phyloP scores from a whole-genome alignment of 92 coral and sea anemone species.

The Anthopleura xanthogrammica region DNA sequence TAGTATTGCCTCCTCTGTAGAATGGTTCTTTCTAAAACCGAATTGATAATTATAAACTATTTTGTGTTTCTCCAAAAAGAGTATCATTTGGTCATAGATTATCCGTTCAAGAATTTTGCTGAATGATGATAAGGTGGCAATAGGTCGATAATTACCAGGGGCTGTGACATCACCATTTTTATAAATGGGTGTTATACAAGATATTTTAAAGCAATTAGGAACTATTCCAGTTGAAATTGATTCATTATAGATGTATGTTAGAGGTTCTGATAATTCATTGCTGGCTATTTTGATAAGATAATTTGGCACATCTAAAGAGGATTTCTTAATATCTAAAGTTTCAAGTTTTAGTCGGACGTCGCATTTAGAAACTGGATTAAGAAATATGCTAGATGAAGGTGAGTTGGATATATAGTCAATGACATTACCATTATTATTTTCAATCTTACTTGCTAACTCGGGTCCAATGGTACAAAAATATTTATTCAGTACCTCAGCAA shows the following conservation, averaged over 20 bases:
- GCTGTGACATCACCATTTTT: slow-evolving; percentile 49
- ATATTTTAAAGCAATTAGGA: slow-evolving; percentile 54
- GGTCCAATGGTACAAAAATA: slow-evolving; percentile 48
- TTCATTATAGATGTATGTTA: slow-evolving; percentile 51
- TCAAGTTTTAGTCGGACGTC: slow-evolving; percentile 41
- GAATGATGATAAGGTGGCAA: slow-evolving; percentile 42
- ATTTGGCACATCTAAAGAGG: slow-evolving; percentile 25
- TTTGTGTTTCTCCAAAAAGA: slow-evolving; percentile 29
- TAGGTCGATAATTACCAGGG: slow-evolving; percentile 59
- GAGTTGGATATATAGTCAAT: slow-evolving; percentile 39
- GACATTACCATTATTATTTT: not conserved
- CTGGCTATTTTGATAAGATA: slow-evolving; percentile 39
- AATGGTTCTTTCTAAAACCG: slow-evolving; percentile 53
- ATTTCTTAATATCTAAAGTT: slow-evolving; percentile 34
- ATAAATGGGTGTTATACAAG: slow-evolving; percentile 49
- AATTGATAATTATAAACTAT: slow-evolving; percentile 47
- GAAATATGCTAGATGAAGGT: slow-evolving; percentile 39
- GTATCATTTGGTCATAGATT: slow-evolving; percentile 35
- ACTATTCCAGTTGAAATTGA: slow-evolving; percentile 56
- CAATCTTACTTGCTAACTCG: slow-evolving; percentile 23
- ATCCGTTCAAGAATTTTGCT: slow-evolving; percentile 45
- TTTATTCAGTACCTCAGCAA: slow-evolving; percentile 57
- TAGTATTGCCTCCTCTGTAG: slow-evolving; percentile 46
- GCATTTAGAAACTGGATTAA: slow-evolving; percentile 47
- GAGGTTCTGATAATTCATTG: slow-evolving; percentile 33